phyloP scores from a whole-genome alignment of 2,113 vertebrate species.

The Istiophorus platypterus region DNA sequence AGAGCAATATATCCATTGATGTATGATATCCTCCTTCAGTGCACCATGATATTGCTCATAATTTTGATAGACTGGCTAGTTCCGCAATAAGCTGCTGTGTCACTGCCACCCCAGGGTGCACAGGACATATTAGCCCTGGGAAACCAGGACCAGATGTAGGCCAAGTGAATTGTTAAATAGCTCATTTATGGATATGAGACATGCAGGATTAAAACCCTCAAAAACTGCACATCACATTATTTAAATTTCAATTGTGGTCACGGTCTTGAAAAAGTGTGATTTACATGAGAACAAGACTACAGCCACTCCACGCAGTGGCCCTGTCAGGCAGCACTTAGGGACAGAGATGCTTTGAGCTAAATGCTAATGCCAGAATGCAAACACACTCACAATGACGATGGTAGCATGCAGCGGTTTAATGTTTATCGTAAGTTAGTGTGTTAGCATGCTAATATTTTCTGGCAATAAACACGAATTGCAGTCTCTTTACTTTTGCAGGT shows the following conservation, averaged over 20 bases:
- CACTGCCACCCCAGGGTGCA: neutral
- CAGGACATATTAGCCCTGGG: slow-evolving; percentile 40
- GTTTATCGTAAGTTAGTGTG: too few relatives aligned
- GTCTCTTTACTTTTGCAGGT: neutral
- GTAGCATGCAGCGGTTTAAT: neutral
- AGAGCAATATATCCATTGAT: slow-evolving; percentile 56
- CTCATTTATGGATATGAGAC: neutral
- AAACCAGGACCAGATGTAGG: slow-evolving; percentile 48
- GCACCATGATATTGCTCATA: slow-evolving; percentile 45
- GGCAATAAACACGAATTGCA: neutral
- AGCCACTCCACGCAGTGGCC: too few relatives aligned
- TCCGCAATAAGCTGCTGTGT: slow-evolving; percentile 53
- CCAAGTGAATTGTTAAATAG: neutral
- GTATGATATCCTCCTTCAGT: slow-evolving; percentile 40
- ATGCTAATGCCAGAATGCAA: neutral
- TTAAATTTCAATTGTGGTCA: neutral
- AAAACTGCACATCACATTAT: neutral
- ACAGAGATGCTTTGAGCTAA: too few relatives aligned
- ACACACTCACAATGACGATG: neutral
- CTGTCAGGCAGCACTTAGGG: neutral
- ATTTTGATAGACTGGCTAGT: slow-evolving; percentile 49
- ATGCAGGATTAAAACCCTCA: neutral
- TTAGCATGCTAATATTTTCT: neutral
- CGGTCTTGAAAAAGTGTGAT: too few relatives aligned
- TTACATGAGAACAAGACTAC: neutral